These are phyloP conservation scores for Mesitornis unicolor DNA, from an alignment of 2,113 vertebrate genomes.

Conservation along the genomic window DNA sequence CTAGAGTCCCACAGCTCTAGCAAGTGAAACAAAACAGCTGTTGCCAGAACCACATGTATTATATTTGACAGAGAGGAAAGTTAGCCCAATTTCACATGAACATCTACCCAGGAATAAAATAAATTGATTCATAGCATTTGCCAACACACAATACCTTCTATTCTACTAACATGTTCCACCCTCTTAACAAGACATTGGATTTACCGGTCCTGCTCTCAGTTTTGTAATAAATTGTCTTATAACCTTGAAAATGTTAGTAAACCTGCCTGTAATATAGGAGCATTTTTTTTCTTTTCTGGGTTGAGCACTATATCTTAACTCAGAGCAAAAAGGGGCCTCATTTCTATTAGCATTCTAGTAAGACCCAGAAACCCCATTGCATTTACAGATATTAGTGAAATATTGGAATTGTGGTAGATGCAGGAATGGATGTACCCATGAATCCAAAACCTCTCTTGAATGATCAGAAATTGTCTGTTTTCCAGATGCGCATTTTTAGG, in stretches of 20 bases:
- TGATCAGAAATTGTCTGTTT: background rate
- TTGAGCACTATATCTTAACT: background rate
- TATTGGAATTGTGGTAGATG: background rate
- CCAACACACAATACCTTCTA: background rate
- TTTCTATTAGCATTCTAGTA: background rate
- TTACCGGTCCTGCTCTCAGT: background rate
- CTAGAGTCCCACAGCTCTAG: background rate
- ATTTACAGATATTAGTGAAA: background rate
- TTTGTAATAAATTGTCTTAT: background rate
- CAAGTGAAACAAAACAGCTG: constrained; percentile 5
- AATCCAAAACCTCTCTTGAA: background rate
- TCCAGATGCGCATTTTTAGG: background rate
- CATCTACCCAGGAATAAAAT: background rate
- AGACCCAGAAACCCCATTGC: background rate
- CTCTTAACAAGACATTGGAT: background rate
- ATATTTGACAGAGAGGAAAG: background rate
- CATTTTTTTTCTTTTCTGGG: background rate
- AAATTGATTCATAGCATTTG: background rate
- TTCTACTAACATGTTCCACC: background rate
- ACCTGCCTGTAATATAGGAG: background rate
- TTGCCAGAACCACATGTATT: background rate
- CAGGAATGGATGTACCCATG: background rate
- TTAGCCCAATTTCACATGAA: background rate
- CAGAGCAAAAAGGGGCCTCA: background rate
- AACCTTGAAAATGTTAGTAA: background rate